Evolutionary conservation across 2,888 invertebrate genomes (phyloP).

Genomic region (Troides helena): DNA sequence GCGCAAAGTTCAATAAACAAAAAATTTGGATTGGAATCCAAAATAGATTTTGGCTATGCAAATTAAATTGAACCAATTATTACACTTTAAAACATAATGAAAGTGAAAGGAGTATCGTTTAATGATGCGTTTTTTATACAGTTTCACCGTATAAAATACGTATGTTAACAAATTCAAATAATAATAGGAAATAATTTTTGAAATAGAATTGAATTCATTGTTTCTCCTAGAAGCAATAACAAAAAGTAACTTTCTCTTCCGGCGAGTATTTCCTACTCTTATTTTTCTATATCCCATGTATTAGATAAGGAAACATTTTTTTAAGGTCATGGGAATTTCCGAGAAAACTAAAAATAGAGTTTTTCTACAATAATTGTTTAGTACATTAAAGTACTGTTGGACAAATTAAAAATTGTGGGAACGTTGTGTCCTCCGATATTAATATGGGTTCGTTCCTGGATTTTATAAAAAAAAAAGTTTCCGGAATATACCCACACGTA

Average conservation of each 20-base stretch:
- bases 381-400: too few species aligned
- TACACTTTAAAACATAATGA: not conserved
- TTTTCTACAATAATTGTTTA: too few species aligned
- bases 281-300: not conserved
- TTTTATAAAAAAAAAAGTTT: too few species aligned
- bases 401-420: too few species aligned
- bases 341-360: too few species aligned
- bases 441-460: too few species aligned
- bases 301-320: too few species aligned
- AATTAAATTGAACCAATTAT: not conserved
- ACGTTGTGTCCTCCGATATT: too few species aligned
- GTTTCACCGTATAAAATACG: not conserved
- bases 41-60: too few species aligned
- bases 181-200: constrained; percentile 4
- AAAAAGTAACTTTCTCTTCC: not conserved
- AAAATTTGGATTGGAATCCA: too few species aligned
- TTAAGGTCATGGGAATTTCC: too few species aligned
- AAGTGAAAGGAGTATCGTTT: not conserved
- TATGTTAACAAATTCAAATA: not conserved
- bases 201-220: not conserved
- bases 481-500: too few species aligned
- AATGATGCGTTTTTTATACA: not conserved
- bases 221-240: not conserved
- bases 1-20: not conserved
- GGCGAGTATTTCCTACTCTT: not conserved